phyloP scores from a whole-genome alignment of 2,888 invertebrate species.

The Papilio protenor region DNA sequence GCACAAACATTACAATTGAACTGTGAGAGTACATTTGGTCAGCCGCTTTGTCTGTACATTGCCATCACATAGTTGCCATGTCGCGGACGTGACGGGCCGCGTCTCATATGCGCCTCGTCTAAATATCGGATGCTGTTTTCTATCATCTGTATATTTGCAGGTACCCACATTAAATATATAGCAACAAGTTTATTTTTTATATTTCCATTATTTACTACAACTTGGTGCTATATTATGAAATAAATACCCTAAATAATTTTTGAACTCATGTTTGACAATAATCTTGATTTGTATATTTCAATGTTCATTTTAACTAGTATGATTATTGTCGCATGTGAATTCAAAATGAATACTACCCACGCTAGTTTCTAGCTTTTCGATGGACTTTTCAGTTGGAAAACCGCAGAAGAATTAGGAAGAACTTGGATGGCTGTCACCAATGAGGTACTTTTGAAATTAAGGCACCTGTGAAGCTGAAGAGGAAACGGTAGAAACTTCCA shows the following conservation, averaged over 20 bases:
- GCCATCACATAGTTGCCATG: slow-evolving; percentile 50
- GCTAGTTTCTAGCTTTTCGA: slow-evolving; percentile 76
- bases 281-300: slow-evolving; percentile 45
- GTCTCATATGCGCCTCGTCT: slow-evolving; percentile 61
- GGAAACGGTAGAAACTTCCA: slow-evolving; percentile 51
- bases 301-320: slow-evolving; percentile 27
- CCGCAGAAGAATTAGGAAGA: slow-evolving; percentile 59
- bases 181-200: slow-evolving; percentile 63
- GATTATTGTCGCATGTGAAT: slow-evolving; percentile 53
- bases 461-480: slow-evolving; percentile 55
- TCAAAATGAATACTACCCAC: slow-evolving; percentile 58
- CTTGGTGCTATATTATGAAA: slow-evolving; percentile 61
- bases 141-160: slow-evolving; percentile 79
- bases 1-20: not conserved
- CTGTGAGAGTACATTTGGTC: slow-evolving; percentile 9
- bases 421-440: slow-evolving; percentile 55
- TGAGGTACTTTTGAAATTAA: slow-evolving; percentile 81
- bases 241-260: slow-evolving; percentile 61
- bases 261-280: slow-evolving; percentile 64
- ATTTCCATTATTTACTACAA: slow-evolving; percentile 47
- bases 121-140: slow-evolving; percentile 69
- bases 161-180: slow-evolving; percentile 71
- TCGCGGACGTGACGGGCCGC: slow-evolving; percentile 60
- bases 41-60: slow-evolving; percentile 41
- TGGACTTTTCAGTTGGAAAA: slow-evolving; percentile 83